These are phyloP conservation scores for Lytechinus variegatus DNA, from an alignment of 35 echinoderm and acorn worm species.

Conservation along the genomic window DNA sequence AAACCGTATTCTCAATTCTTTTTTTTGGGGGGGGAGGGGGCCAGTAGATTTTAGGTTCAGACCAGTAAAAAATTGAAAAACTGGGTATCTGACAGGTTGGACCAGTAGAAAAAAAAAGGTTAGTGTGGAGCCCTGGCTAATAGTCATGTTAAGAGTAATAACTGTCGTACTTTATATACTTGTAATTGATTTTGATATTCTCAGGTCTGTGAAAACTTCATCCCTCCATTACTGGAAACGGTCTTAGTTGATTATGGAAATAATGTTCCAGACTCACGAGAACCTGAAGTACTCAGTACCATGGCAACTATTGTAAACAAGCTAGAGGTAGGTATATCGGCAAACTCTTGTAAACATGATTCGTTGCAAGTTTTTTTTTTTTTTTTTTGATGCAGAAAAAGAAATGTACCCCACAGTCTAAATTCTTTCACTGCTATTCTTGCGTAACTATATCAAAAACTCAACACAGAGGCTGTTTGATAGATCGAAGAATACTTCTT, in stretches of 20 bases:
- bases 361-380: neutral
- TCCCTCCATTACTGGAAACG: constrained; percentile 90
- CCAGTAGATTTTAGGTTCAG: too few species aligned
- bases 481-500: too few species aligned
- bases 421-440: neutral
- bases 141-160: too few species aligned
- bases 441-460: neutral
- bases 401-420: neutral
- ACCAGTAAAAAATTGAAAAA: too few species aligned
- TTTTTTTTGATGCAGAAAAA: neutral
- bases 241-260: constrained; percentile 84
- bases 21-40: too few species aligned
- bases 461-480: too few species aligned
- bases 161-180: too few species aligned
- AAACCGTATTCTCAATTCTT: too few species aligned
- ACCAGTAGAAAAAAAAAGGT: too few species aligned
- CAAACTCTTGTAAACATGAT: neutral
- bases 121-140: too few species aligned
- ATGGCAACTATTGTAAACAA: constrained; percentile 98
- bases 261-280: constrained; percentile 85
- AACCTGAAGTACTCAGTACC: constrained; percentile 97
- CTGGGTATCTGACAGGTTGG: too few species aligned
- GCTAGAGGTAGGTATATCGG: constrained; percentile 73
- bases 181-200: neutral
- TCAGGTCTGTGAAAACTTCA: constrained; percentile 96